phyloP scores from a whole-genome alignment of 2,888 invertebrate genomes.

The Venustoraphidia nigricollis region DNA sequence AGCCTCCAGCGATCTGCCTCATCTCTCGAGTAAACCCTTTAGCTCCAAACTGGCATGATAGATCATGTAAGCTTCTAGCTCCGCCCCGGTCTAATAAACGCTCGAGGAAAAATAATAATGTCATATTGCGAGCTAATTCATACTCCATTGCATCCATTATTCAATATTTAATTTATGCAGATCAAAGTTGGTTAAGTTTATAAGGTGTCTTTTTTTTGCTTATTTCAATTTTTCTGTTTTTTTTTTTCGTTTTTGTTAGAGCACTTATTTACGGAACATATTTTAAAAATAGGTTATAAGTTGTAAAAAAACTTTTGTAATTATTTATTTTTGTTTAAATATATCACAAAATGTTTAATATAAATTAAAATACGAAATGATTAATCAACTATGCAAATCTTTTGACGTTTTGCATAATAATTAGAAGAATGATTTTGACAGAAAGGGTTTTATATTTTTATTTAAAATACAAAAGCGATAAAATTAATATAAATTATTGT shows the following conservation, averaged over 20 bases:
- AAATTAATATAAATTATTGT: neutral
- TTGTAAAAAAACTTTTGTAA: no score
- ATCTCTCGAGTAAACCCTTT: constrained; percentile 98
- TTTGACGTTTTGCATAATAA: neutral
- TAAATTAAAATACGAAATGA: neutral
- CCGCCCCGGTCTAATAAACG: constrained; percentile 93
- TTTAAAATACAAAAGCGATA: neutral
- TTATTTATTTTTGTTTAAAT: neutral
- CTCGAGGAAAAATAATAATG: constrained; percentile 95
- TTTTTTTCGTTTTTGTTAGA: neutral
- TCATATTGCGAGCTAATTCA: constrained; percentile 87
- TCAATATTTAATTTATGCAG: neutral
- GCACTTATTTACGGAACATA: neutral
- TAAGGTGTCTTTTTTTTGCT: neutral
- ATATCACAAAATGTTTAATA: neutral
- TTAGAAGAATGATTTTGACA: neutral
- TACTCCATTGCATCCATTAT: constrained; percentile 88
- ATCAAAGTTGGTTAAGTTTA: neutral
- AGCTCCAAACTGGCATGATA: constrained; percentile 98
- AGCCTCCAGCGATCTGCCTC: constrained; percentile 89
- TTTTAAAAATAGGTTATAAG: no score
- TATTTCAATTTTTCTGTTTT: neutral
- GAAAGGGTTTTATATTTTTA: neutral
- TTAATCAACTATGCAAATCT: neutral
- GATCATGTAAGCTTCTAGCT: constrained; percentile 89